These are phyloP conservation scores for Cepaea nemoralis DNA, from an alignment of 1,140 invertebrate species.

Conservation along the genomic window DNA sequence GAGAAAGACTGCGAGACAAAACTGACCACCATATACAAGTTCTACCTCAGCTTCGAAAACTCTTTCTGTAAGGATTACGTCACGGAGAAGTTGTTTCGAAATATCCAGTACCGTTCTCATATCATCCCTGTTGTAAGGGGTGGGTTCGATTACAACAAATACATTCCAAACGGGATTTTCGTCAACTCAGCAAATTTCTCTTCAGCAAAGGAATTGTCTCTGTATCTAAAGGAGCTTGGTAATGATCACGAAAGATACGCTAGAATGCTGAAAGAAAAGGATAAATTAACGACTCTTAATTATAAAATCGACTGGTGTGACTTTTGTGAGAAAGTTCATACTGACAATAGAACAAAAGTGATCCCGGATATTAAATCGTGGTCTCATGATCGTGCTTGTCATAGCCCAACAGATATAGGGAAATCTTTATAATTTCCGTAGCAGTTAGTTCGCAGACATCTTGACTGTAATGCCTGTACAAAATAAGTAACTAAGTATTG, in stretches of 20 bases:
- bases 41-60: conserved; percentile 77
- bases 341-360: neutral
- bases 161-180: neutral
- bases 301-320: neutral
- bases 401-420: neutral
- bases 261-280: conserved; percentile 10
- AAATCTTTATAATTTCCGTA: too few species aligned
- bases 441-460: too few species aligned
- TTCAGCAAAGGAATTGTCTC: neutral
- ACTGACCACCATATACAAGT: conserved; percentile 86
- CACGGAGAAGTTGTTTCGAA: conserved; percentile 91
- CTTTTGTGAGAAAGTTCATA: conserved; percentile 5
- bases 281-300: neutral
- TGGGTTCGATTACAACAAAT: conserved; percentile 8
- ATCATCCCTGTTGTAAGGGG: neutral
- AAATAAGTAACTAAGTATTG: too few species aligned
- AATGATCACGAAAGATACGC: neutral
- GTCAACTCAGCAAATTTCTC: neutral
- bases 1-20: neutral
- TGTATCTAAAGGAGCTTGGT: neutral
- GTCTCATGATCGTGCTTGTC: neutral
- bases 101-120: neutral
- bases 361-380: conserved; percentile 1
- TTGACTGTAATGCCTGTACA: too few species aligned
- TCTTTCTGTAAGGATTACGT: conserved; percentile 96